Evolutionary conservation across 1,140 invertebrate species (phyloP), one percentile per base, ranked within the genome.

Genomic region (Caenorhabditis brenneri): DNA sequence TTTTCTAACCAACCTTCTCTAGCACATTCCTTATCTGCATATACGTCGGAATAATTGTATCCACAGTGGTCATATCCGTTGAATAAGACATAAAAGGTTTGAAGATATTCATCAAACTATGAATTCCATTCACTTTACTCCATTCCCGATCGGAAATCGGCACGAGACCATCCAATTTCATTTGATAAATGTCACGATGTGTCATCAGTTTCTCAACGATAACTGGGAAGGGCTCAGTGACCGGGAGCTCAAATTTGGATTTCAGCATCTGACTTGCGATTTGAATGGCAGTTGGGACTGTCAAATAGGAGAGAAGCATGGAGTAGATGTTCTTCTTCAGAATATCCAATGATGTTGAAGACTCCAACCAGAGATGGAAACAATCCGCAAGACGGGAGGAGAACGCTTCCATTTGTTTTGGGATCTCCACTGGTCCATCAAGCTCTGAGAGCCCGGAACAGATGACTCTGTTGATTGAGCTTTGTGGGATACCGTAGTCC

Each of bases 1-100:
- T n/a, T n/a, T n/a, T n/a, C n/a, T n/a, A 33, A 33, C 31, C 22
- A 53, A 87, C 86, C 86, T 87, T 87, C 46, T 88, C 83, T 10
- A 88, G 58, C 39, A 82, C 42, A 80, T 80, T 79, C 49, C 69
- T 24, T 42, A 88, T 60, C 81, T 88, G 87, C 65, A 87, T 82
- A 49, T 88, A 24, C 22, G 87, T 84, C 12, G 87, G 87, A n/a
- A 88, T 86, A 27, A 88, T 85, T 16, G 83, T 79, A 80, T 88
- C 87, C 16, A 88, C 84, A 15, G 87, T 88, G 27, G 84, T 83
- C 55, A 84, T 85, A 31, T 58, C 79, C 6, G 65, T 74, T 74
- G 65, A 42, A 42, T 74, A 74, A 9, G 36, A 22, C 33, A 24
- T 74, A 7, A 74, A 42, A 36, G 65, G 65, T 74, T 74, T 74